Conservation (phyloP, 2,797 vertebrate genomes). For the Hyperoplus immaculatus region DNA sequence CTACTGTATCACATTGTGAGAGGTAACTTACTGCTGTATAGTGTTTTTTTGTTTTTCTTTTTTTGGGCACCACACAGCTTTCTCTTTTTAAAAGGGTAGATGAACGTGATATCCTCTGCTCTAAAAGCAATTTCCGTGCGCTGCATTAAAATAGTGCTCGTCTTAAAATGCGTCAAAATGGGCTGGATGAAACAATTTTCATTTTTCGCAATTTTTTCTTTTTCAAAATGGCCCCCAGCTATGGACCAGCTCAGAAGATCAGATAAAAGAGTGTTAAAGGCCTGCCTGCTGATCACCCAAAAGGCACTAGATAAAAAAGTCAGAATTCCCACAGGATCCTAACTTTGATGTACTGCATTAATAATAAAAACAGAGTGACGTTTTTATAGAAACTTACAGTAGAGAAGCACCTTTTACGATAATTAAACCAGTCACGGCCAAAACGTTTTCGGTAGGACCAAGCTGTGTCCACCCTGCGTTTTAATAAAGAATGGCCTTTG, state of each 20-base stretch:
- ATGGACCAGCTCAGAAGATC: not conserved
- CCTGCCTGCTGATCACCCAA: not conserved
- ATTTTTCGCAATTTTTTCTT: not conserved
- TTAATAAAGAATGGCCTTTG: not conserved
- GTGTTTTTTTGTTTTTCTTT: no score
- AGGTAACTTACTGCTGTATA: not conserved
- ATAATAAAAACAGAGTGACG: not conserved
- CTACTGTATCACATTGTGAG: not conserved
- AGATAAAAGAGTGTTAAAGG: not conserved
- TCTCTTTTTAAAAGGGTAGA: no score
- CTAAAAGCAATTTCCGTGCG: no score
- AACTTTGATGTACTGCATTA: not conserved
- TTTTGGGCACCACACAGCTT: no score
- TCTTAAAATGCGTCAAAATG: not conserved
- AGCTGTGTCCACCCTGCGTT: not conserved
- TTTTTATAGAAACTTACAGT: not conserved
- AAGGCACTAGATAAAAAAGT: not conserved
- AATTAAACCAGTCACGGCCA: not conserved
- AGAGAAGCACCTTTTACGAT: not conserved
- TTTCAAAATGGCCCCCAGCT: not conserved
- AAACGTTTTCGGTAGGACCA: not conserved
- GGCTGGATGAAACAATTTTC: not conserved
- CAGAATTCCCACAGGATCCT: not conserved
- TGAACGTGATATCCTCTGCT: no score
- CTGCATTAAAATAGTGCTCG: not conserved